phyloP scores from a whole-genome alignment of 2,113 vertebrate genomes.

The Eublepharis macularius region DNA sequence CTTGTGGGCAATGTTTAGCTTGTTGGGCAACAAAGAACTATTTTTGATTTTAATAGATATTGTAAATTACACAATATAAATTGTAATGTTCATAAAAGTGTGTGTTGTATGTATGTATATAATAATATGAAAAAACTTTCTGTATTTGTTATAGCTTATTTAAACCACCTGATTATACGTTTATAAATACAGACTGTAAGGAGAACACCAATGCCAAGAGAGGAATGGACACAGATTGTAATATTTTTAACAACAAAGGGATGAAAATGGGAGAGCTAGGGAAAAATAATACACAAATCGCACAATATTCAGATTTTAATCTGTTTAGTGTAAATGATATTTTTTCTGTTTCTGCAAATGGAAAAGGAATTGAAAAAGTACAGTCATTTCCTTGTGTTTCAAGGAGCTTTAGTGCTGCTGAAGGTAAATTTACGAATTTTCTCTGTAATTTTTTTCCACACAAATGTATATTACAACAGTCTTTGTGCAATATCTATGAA shows the following conservation, averaged over 20 bases:
- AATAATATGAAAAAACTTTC: slow-evolving; percentile 13
- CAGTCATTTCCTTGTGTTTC: slow-evolving; percentile 77
- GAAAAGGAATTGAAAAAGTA: slow-evolving; percentile 73
- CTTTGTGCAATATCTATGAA: slow-evolving; percentile 25
- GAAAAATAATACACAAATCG: slow-evolving; percentile 61
- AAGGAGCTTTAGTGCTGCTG: slow-evolving; percentile 72
- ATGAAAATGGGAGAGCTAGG: slow-evolving; percentile 63
- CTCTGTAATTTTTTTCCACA: slow-evolving; percentile 51
- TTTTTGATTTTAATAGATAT: not conserved
- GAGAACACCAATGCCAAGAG: slow-evolving; percentile 47
- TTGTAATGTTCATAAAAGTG: not conserved
- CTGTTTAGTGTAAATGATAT: slow-evolving; percentile 59
- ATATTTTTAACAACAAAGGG: slow-evolving; percentile 67
- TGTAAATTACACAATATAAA: not conserved
- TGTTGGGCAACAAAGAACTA: not conserved
- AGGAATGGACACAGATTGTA: slow-evolving; percentile 39
- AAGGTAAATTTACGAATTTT: slow-evolving; percentile 78
- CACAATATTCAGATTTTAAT: slow-evolving; percentile 66
- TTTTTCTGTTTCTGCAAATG: slow-evolving; percentile 67
- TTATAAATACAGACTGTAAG: slow-evolving; percentile 56
- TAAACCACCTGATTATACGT: slow-evolving; percentile 64
- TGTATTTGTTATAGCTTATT: slow-evolving; percentile 80
- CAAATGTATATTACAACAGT: slow-evolving; percentile 11
- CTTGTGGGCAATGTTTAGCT: not conserved
- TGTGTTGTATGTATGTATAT: not conserved